Conservation (phyloP, 2,888 invertebrate genomes). For the Invenusta paracnida region DNA sequence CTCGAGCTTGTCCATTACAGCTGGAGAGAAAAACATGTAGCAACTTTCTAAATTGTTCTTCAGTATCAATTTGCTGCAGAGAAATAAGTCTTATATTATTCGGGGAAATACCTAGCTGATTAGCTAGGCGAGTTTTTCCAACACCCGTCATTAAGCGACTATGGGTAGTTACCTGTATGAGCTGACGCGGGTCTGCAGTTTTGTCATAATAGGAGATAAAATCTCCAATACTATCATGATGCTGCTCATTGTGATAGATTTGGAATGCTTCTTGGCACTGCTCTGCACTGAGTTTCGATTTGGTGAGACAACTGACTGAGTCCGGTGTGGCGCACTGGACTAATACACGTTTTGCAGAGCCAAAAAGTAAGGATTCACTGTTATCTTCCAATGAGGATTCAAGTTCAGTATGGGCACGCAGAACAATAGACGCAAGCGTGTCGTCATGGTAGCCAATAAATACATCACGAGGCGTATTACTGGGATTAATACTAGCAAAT, state of each 20-base stretch:
- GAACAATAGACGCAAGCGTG: not conserved
- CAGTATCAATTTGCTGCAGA: conserved; percentile 55
- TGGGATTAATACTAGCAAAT: not conserved
- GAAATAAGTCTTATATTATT: conserved; percentile 47
- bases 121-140: conserved; percentile 45
- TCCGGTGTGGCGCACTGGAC: conserved; percentile 55
- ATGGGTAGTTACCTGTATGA: conserved; percentile 52
- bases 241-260: not conserved
- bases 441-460: conserved; percentile 54
- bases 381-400: conserved; percentile 23
- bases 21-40: conserved; percentile 38
- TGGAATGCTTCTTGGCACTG: conserved; percentile 44
- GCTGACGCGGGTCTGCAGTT: not conserved
- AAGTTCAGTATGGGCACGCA: not conserved
- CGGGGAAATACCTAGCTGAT: conserved; percentile 43
- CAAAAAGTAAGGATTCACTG: too few relatives aligned
- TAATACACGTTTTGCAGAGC: conserved; percentile 48
- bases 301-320: conserved; percentile 49
- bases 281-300: conserved; percentile 45
- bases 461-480: conserved; percentile 46
- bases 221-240: not conserved
- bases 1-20: not conserved
- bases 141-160: conserved; percentile 50
- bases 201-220: not conserved
- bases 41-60: conserved; percentile 52